A percentile compares a stretch with the other conserved stretches of the same genome.
phyloP scores from a whole-genome alignment of 2,888 invertebrate species.

The Euphydryas editha region DNA sequence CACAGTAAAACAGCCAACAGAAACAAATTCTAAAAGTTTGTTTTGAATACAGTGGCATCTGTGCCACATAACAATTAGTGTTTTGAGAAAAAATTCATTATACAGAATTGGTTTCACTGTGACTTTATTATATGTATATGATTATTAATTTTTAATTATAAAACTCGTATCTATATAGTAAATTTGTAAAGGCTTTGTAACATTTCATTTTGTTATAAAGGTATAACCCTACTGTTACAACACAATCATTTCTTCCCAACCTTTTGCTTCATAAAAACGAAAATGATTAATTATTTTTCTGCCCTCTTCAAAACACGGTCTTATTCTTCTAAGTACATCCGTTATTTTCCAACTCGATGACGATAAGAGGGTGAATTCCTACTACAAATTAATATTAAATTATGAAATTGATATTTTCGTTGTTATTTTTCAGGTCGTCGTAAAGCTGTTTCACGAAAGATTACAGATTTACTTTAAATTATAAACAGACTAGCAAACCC shows the following conservation, averaged over 20 bases:
- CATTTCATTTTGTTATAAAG: constrained; percentile 63
- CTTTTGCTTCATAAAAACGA: constrained; percentile 77
- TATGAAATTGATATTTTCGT: constrained; percentile 59
- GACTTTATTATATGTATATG: neutral
- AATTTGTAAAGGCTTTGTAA: constrained; percentile 22
- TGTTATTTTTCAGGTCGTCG: constrained; percentile 17
- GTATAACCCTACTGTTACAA: constrained; percentile 72
- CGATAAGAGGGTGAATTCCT: constrained; percentile 74
- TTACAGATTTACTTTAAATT: neutral
- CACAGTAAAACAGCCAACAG: too few species aligned
- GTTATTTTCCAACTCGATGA: constrained; percentile 81
- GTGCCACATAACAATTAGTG: too few species aligned
- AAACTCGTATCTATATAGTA: neutral
- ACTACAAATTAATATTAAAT: constrained; percentile 79
- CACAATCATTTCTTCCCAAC: constrained; percentile 77
- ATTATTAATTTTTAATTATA: neutral
- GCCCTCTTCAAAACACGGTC: constrained; percentile 82
- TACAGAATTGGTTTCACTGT: too few species aligned
- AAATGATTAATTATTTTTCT: constrained; percentile 81
- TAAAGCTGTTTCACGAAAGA: neutral
- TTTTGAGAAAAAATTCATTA: too few species aligned
- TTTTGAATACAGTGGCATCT: too few species aligned
- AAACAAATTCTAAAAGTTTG: too few species aligned
- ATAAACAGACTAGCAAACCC: neutral
- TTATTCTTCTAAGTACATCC: constrained; percentile 82